These are phyloP conservation scores for Carlito syrichta DNA, from an alignment of 2,113 vertebrate genomes.

Conservation along the genomic window DNA sequence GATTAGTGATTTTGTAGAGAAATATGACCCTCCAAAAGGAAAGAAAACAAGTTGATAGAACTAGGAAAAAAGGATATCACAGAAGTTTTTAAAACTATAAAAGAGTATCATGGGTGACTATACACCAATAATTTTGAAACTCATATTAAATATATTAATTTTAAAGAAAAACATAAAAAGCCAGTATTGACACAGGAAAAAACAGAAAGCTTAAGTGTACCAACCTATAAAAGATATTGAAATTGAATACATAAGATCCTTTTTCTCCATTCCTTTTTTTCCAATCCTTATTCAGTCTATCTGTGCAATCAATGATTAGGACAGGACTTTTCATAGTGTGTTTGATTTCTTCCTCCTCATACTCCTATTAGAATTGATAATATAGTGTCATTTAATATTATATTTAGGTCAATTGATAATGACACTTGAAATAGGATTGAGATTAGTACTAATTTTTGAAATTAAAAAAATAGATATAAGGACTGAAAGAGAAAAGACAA, in stretches of 20 bases:
- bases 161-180: not conserved
- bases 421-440: not conserved
- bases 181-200: not conserved
- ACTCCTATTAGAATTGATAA: not conserved
- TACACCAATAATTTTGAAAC: not conserved
- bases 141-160: not conserved
- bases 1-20: not conserved
- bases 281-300: slow-evolving; percentile 21
- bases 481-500: not conserved
- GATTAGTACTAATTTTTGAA: slow-evolving; percentile 56
- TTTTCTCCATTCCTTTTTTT: not conserved
- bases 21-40: not conserved
- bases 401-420: accelerated
- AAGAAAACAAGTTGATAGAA: not conserved
- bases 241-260: not conserved
- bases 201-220: not conserved
- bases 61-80: not conserved
- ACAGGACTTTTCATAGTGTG: slow-evolving; percentile 65
- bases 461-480: not conserved
- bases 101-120: not conserved
- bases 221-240: not conserved
- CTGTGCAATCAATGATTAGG: slow-evolving; percentile 64
- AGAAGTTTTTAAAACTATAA: not conserved
- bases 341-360: slow-evolving; percentile 62
- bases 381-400: accelerated